These are phyloP conservation scores for Rattus norvegicus DNA, from an alignment of 2,113 vertebrate genomes.

Conservation along the genomic window DNA sequence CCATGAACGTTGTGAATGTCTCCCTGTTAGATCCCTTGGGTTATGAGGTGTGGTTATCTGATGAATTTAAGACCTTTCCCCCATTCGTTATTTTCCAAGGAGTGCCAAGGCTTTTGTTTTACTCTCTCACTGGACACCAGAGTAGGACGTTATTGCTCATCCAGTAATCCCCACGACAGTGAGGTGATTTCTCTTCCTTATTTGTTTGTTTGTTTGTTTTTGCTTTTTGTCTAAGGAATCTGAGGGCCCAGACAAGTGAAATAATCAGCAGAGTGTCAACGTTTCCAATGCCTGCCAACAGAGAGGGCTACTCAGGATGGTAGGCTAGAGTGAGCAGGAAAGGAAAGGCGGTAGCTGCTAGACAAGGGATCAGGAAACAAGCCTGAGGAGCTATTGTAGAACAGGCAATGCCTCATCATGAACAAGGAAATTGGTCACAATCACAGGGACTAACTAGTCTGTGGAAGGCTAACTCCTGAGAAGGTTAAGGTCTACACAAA, in stretches of 20 bases:
- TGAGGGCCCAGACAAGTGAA: neutral
- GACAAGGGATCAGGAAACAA: neutral
- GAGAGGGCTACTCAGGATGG: neutral
- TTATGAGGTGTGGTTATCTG: neutral
- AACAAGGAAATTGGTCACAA: neutral
- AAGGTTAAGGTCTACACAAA: neutral
- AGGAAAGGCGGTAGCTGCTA: fast-evolving
- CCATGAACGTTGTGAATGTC: too few relatives aligned
- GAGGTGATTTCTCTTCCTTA: neutral
- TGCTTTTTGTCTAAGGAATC: neutral
- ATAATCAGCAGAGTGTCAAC: neutral
- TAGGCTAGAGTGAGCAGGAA: neutral
- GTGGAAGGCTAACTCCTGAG: neutral
- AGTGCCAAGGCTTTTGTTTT: neutral
- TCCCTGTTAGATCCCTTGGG: neutral
- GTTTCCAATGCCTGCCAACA: neutral
- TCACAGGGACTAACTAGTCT: neutral
- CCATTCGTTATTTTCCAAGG: neutral
- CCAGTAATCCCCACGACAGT: neutral
- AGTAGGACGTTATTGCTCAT: neutral
- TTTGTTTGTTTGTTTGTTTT: neutral
- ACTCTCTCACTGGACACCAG: neutral
- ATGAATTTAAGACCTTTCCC: neutral
- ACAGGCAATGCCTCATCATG: neutral
- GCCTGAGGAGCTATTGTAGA: neutral